Evolutionary conservation across 2,797 vertebrate genomes (phyloP), one percentile per base, ranked within the genome.

Genomic region (Jordanella pulchra): DNA sequence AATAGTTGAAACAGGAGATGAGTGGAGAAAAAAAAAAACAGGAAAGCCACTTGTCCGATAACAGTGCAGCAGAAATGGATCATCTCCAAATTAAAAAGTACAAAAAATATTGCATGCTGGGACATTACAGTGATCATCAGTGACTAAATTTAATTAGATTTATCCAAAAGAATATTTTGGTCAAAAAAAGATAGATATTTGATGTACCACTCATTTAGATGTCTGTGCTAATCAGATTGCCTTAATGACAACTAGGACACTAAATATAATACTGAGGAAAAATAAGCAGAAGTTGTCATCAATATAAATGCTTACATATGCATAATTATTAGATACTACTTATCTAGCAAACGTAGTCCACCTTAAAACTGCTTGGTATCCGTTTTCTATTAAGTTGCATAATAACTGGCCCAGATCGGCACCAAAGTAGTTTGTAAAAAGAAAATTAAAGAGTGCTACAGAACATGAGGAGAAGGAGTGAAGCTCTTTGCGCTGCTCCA

Each of bases 401-500:
- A 93, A 91, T 78, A 84, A 72, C 76, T 88, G 80, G 75, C 83
- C 84, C 28, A 69, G 74, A 85, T 79, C 79, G 67, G 74, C 71
- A 77, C 73, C 44, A 84, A 82, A 89, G 83, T 79, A 82, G 78
- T 86, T 89, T 89, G 77, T 86, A 75, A 89, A 86, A 86, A 84
- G 82, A 86, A 91, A 90, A 86, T 91, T 87, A 89, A 93, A 92
- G 85, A 75, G 87, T 80, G 86, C 82, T 81, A 84, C 88, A 83
- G 89, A 89, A 84, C 72, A 88, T 76, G 82, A 87, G 81, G 80
- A 90, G 79, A 87, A 89, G 90, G 88, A 91, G 87, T 86, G 91
- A 86, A 90, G 91, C 90, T 93, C 90, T 93, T 94, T 89, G 85
- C 89, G 78, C 87, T 75, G 78, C 88, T 94, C 92, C 93, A 93